Evolutionary conservation across 2,888 invertebrate genomes (phyloP), one percentile per base, ranked within the genome.

Genomic region (Xylophagus ater): DNA sequence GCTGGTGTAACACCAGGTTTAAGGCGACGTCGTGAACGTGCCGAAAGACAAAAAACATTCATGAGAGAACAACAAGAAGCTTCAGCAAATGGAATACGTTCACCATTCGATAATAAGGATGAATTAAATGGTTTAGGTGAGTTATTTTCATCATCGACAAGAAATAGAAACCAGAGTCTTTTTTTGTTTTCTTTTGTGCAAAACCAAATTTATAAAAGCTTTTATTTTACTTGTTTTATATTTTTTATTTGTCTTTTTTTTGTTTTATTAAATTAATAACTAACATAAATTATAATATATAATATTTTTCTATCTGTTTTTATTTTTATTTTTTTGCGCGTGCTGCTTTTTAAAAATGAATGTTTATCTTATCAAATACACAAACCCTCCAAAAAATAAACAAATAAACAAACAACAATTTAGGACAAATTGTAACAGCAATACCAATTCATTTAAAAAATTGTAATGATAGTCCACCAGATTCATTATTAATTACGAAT

Each of bases 1-100:
- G 81, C 78, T 54, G 88, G 86, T 51, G 76, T 88, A 19, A 87
- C 81, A 19, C 81, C 88, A 30, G 85, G 83, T 37, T 67, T 89
- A 46, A 72, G 82, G 52, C 73, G 86, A 51, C 71, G 89, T 44
- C 71, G 87, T 44, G 87, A 88, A 56, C 73, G 89, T 47, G 86
- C 80, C 31, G 86, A 87, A 51, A 72, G 89, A 45, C 88, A 89
- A 57, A 77, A 84, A 39, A 83, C 81, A 56, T 85, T 87, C 55
- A 80, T 86, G 53, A 75, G 78, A 54, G 86, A 88, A 53, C 88
- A 88, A 54, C 87, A 83, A 57, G 84, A 85, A 64, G 72, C 73
- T 5, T 57, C 58, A 1, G 56, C 56, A 3, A 45, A 43, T 29
- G 42, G 40, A 10, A 20, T 40, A 5, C 37, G 38, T n/a, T 18